Conservation (phyloP, 2,888 invertebrate species). For the Folsomia manolachei region DNA sequence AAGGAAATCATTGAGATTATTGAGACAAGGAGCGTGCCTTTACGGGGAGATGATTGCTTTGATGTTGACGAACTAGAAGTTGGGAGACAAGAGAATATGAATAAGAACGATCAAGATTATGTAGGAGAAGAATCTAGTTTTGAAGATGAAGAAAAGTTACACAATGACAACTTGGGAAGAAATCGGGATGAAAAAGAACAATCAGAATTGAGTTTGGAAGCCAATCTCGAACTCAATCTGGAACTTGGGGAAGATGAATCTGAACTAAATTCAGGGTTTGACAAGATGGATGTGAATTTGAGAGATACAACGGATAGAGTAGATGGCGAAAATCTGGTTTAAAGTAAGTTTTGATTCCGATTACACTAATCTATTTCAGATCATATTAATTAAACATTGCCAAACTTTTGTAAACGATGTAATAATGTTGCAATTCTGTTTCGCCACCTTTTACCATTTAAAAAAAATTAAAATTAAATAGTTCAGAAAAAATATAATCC, state of each 20-base stretch:
- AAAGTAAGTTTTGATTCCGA: not conserved
- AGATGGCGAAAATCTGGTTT: not conserved
- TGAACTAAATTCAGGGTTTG: not conserved
- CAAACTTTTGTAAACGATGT: not conserved
- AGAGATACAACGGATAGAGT: not conserved
- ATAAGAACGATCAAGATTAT: not conserved
- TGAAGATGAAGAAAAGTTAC: not conserved
- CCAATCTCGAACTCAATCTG: not conserved
- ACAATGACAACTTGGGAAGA: not conserved
- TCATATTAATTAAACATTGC: not conserved
- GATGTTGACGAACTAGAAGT: not conserved
- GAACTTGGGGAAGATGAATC: not conserved
- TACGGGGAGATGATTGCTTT: not conserved
- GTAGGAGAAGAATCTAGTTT: no score
- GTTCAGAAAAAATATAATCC: not conserved
- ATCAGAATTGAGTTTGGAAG: not conserved
- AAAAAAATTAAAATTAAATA: not conserved
- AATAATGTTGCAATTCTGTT: not conserved
- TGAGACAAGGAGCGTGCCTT: not conserved
- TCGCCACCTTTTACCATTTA: not conserved
- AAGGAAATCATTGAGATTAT: not conserved
- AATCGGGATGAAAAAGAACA: not conserved
- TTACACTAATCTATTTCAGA: not conserved
- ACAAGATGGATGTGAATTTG: not conserved
- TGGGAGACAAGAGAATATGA: not conserved